Evolutionary conservation across 2,113 vertebrate genomes (phyloP), one percentile per base, ranked within the genome.

Genomic region (Regulus satrapa): DNA sequence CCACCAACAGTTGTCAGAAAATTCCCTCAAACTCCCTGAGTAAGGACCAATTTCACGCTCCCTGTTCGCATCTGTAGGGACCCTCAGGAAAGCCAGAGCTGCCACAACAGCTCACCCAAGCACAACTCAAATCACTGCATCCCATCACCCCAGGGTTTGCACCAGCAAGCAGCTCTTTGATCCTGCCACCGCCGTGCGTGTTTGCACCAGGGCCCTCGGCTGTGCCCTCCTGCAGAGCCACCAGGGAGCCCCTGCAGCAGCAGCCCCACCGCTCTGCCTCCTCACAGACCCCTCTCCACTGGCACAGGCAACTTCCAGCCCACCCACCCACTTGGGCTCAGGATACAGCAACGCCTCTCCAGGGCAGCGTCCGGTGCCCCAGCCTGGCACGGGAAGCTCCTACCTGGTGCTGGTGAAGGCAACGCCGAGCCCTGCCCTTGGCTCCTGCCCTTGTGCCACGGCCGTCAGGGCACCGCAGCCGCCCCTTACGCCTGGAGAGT

Each of bases 181-280:
- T 2, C 40, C 67, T 26, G 1, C 25, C n/a, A 1, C 17, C 29
- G 40, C 40, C 6, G 0, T 0, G 4, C 56, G 21, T 2, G 8
- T 62, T 40, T 14, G 28, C 18, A 51, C 17, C 0, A 0, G 20
- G 14, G 3, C 3, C 31, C 29, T 28, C 2, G 2, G 15, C 45
- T 14, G 28, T 18, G 9, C 12, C 59, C 34, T 51, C 8, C 45
- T 36, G 51, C 38, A 10, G 51, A 52, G 15, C 18, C 72, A 49
- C 12, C 8, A 3, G 28, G 45, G 20, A 55, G 10, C 34, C 76
- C 0, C 8, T 6, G 10, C 1, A 40, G 29, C 34, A 23, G 38
- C 16, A 19, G 31, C 80, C 68, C 19, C 38, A 4, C 45, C 20
- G 1, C 26, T 29, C 64, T 28, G 11, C 51, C 81, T 13, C 48